These are phyloP conservation scores for Palythoa grandiflora DNA, from an alignment of 92 coral and sea anemone genomes.

Conservation along the genomic window DNA sequence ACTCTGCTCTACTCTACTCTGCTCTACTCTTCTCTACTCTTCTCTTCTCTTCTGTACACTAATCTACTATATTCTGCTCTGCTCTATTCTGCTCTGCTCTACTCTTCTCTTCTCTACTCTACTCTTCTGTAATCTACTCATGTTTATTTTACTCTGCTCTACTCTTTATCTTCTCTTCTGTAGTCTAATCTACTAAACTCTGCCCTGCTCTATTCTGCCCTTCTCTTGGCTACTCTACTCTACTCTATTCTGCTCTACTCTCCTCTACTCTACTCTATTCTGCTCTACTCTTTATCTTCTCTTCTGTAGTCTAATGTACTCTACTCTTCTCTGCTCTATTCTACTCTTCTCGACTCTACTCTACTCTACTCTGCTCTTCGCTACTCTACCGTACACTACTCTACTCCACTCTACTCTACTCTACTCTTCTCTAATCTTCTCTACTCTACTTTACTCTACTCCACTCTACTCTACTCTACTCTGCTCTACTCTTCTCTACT, in stretches of 20 bases:
- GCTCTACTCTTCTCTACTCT: background rate
- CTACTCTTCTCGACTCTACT: background rate
- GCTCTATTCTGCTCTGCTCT: background rate
- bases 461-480: background rate
- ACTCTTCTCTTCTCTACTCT: background rate
- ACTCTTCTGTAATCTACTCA: background rate
- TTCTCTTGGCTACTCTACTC: background rate
- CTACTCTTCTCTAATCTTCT: background rate
- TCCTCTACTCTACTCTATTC: too few species aligned
- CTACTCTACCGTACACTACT: background rate
- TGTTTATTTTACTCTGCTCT: too few species aligned
- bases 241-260: too few species aligned
- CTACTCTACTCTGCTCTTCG: background rate
- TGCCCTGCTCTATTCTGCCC: background rate
- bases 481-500: background rate
- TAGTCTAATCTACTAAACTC: constrained; percentile 11
- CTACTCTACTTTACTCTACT: background rate
- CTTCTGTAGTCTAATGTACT: too few species aligned
- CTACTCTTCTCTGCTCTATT: too few species aligned
- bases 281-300: too few species aligned
- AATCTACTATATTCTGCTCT: background rate
- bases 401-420: background rate
- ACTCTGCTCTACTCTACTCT: too few species aligned
- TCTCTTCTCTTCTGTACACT: background rate
- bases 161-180: background rate